Evolutionary conservation across 2,888 invertebrate genomes (phyloP).

Genomic region (Calliopum simillimum): DNA sequence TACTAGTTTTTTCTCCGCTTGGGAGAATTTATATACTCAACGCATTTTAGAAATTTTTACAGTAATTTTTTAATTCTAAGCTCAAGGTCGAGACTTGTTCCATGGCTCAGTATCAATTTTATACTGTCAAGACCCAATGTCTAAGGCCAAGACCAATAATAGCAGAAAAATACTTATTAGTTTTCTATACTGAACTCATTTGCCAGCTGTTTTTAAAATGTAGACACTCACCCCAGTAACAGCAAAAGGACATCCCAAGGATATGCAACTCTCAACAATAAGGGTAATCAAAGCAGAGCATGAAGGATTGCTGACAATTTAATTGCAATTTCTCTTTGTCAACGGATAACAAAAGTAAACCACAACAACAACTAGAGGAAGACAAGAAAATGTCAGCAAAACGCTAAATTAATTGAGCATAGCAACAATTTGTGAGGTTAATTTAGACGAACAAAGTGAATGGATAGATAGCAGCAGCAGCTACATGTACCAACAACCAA

Average conservation of each 20-base stretch:
- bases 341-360: slow-evolving; percentile 15
- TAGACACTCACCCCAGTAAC: neutral
- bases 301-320: slow-evolving; percentile 44
- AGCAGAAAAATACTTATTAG: neutral
- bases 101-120: too few relatives aligned
- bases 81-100: too few relatives aligned
- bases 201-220: slow-evolving; percentile 22
- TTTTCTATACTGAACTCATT: slow-evolving; percentile 29
- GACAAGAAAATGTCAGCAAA: slow-evolving; percentile 14
- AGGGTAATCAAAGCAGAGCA: neutral
- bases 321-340: slow-evolving; percentile 41
- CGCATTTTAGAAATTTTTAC: too few relatives aligned
- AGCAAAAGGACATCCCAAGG: slow-evolving; percentile 2
- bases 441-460: neutral
- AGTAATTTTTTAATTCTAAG: too few relatives aligned
- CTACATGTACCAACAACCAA: too few relatives aligned
- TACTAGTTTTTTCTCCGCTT: too few relatives aligned
- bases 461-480: too few relatives aligned
- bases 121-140: too few relatives aligned
- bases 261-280: neutral
- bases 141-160: neutral
- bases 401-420: slow-evolving; percentile 22
- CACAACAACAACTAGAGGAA: neutral
- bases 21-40: too few relatives aligned
- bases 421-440: slow-evolving; percentile 7